Evolutionary conservation across 2,113 vertebrate species (phyloP).

Genomic region (Rynchops niger): DNA sequence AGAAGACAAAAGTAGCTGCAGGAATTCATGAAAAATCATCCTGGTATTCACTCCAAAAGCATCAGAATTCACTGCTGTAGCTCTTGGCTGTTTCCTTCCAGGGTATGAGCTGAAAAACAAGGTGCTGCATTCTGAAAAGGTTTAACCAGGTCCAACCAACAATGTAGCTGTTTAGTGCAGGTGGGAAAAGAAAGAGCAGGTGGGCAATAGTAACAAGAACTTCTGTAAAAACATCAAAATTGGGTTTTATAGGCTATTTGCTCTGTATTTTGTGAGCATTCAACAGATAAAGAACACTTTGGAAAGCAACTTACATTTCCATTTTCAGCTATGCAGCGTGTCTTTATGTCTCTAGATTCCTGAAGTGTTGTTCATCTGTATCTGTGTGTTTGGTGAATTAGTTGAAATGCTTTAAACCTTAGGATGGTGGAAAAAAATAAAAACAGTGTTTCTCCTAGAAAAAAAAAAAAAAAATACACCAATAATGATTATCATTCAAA

Average conservation of each 20-base stretch:
- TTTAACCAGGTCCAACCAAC: not conserved
- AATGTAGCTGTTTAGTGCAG: not conserved
- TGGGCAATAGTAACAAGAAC: not conserved
- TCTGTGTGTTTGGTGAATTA: not conserved
- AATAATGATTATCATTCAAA: not conserved
- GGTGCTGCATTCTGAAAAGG: not conserved
- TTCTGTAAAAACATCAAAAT: not conserved
- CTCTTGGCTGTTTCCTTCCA: not conserved
- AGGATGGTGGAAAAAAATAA: not conserved
- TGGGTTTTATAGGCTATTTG: not conserved
- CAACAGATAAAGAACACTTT: not conserved
- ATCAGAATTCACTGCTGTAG: not conserved
- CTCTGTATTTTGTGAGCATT: not conserved
- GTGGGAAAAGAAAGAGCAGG: not conserved
- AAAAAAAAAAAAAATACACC: not conserved
- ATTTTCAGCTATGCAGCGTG: not conserved
- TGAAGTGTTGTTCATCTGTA: not conserved
- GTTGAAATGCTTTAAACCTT: not conserved
- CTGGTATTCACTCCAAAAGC: not conserved
- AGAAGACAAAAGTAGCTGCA: not conserved
- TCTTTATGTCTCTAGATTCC: not conserved
- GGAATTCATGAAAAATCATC: not conserved
- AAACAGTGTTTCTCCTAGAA: not conserved
- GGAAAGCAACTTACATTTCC: not conserved
- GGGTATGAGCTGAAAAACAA: not conserved